Conservation (phyloP, 2,797 vertebrate species). For the Channa striata region DNA sequence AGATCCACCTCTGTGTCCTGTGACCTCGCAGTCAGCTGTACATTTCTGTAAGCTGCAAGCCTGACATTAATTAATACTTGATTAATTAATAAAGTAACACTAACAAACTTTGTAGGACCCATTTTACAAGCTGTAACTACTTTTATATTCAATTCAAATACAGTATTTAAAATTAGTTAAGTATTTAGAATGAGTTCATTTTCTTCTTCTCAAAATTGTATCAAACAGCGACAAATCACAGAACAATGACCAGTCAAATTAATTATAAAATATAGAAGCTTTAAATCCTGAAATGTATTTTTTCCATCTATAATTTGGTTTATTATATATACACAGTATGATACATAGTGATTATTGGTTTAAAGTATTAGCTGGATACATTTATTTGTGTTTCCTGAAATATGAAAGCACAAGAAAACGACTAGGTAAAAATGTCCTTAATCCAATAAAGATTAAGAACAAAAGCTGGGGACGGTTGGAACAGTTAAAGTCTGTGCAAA, state of each 20-base stretch:
- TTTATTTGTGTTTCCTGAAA: not conserved
- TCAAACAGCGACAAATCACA: not conserved
- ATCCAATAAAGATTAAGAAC: not conserved
- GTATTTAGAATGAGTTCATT: too few relatives aligned
- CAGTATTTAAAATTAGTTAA: not conserved
- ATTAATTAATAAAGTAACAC: not conserved
- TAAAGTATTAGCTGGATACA: not conserved
- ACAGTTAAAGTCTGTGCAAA: not conserved
- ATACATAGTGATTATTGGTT: not conserved
- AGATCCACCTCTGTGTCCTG: not conserved
- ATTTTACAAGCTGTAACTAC: not conserved
- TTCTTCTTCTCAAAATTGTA: not conserved
- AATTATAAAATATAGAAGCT: not conserved
- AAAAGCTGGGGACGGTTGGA: not conserved
- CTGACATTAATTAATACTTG: not conserved
- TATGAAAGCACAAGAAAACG: not conserved
- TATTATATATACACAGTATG: too few relatives aligned
- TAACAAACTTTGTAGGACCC: not conserved
- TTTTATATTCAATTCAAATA: not conserved
- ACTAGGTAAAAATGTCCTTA: not conserved
- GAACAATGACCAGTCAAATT: not conserved
- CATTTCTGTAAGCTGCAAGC: not conserved
- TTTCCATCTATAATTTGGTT: not conserved
- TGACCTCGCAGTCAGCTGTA: not conserved
- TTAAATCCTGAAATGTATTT: too few relatives aligned